Percentiles rank a stretch among this genome's conserved stretches.
Conservation (phyloP, 2,888 invertebrate species). For the Blera fallax region DNA sequence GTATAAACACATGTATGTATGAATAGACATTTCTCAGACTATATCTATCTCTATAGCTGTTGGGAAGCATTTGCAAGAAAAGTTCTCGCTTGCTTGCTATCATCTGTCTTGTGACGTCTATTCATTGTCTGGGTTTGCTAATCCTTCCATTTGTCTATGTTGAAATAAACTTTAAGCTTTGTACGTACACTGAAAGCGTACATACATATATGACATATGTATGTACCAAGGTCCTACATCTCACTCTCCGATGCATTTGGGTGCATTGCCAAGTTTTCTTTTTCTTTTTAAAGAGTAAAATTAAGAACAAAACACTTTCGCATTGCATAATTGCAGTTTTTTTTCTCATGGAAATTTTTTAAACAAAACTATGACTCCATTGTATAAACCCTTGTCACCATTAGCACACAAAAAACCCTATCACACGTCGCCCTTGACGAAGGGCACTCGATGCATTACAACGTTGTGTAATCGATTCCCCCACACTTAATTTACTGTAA, state of each 20-base stretch:
- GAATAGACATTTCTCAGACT: too few species aligned
- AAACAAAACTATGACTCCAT: neutral
- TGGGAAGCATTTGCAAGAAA: neutral
- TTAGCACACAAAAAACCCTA: neutral
- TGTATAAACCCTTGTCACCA: neutral
- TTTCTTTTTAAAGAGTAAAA: neutral
- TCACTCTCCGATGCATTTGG: conserved; percentile 28
- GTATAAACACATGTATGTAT: neutral
- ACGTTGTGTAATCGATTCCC: conserved; percentile 57
- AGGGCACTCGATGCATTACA: conserved; percentile 58
- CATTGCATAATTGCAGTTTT: conserved; percentile 40
- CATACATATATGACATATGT: neutral
- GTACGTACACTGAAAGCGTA: too few species aligned
- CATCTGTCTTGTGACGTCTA: conserved; percentile 56
- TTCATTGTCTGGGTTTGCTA: neutral
- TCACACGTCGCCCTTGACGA: conserved; percentile 68
- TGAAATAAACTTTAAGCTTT: conserved; percentile 26
- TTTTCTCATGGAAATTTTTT: neutral
- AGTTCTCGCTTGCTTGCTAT: neutral
- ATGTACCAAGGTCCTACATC: conserved; percentile 49
- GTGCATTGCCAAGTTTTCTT: conserved; percentile 45
- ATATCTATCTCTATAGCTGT: neutral
- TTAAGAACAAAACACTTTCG: neutral
- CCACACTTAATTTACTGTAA: neutral
- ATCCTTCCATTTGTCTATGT: neutral